Base-by-base conservation (phyloP, 1,140 invertebrate species). In the Drosophila nebulosa region DNA sequence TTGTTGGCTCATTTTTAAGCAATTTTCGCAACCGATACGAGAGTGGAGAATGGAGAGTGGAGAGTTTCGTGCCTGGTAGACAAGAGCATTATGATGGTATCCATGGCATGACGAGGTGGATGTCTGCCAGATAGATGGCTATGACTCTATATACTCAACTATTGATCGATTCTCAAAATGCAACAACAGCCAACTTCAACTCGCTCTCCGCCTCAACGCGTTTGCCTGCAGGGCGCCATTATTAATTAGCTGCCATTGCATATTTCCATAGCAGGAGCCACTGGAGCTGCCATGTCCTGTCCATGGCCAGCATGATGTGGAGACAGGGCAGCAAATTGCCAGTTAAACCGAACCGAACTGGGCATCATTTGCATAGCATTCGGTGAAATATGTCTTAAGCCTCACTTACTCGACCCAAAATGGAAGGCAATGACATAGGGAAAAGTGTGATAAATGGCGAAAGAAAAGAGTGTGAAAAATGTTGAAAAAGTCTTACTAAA, bases 1-100 rank as follows among this genome's bases (percentile, higher is more conserved):
- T 57, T 55, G 24, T 55, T 57, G 77, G 78, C 77, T 88, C 83
- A 86, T 86, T 86, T 86, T 86, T 86, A 86, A 86, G 81, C 81
- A 86, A 86, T 86, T 86, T 80, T 81, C 70, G 70, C 81, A 78
- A 86, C 59, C 74, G 78, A 74, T 75, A 74, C 30, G 69, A 69
- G 50, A 51, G 53, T 35, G n/a, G n/a, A n/a, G n/a, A n/a, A n/a
- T n/a, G n/a, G n/a, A n/a, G n/a, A n/a, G n/a, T n/a, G n/a, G n/a
- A n/a, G n/a, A n/a, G 9, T 77, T 69, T 77, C 52, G 64, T 74
- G 61, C 70, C 65, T 73, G 70, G 65, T 65, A 73, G 70, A 69
- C 70, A 74, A 69, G 61, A 74, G 69, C 73, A 73, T 65, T 61
- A 58, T 58, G 32, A 36, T 58, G 56, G 26, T 56, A 27, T 14